Conservation (phyloP, 2,113 vertebrate species). For the Nettapus auritus region DNA sequence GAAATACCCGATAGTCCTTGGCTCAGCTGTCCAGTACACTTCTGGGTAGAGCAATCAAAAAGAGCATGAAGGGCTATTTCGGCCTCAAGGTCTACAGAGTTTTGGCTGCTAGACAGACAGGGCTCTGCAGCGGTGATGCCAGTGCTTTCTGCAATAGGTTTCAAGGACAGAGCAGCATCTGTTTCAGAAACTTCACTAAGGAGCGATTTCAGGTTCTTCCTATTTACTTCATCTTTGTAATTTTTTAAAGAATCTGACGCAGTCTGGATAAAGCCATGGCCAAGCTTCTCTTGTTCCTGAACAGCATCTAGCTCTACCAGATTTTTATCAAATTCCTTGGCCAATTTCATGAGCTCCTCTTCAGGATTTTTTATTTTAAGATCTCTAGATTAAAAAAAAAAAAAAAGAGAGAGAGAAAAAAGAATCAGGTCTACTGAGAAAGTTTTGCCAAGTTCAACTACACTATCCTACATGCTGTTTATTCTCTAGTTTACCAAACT, state of each 20-base stretch:
- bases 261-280: slow-evolving; percentile 26
- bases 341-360: slow-evolving; percentile 90
- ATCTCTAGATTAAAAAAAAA: slow-evolving; percentile 12
- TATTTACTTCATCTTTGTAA: slow-evolving; percentile 12
- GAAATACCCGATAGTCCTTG: slow-evolving; percentile 67
- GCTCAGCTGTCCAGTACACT: slow-evolving; percentile 82
- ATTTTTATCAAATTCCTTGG: slow-evolving; percentile 90
- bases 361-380: slow-evolving; percentile 81
- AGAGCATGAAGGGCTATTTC: slow-evolving; percentile 88
- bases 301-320: slow-evolving; percentile 84
- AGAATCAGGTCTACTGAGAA: neutral
- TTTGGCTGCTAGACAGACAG: slow-evolving; percentile 41
- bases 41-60: slow-evolving; percentile 91
- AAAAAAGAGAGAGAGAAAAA: neutral
- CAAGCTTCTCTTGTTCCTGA: slow-evolving; percentile 66
- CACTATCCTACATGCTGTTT: neutral
- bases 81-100: slow-evolving; percentile 70
- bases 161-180: slow-evolving; percentile 11
- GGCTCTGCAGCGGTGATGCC: neutral
- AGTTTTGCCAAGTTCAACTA: neutral
- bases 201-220: neutral
- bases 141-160: slow-evolving; percentile 49
- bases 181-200: slow-evolving; percentile 24
- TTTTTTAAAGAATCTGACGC: slow-evolving; percentile 30
- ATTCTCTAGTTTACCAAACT: neutral